Conservation (phyloP, 2,888 invertebrate genomes). For the Andrena bicolor region DNA sequence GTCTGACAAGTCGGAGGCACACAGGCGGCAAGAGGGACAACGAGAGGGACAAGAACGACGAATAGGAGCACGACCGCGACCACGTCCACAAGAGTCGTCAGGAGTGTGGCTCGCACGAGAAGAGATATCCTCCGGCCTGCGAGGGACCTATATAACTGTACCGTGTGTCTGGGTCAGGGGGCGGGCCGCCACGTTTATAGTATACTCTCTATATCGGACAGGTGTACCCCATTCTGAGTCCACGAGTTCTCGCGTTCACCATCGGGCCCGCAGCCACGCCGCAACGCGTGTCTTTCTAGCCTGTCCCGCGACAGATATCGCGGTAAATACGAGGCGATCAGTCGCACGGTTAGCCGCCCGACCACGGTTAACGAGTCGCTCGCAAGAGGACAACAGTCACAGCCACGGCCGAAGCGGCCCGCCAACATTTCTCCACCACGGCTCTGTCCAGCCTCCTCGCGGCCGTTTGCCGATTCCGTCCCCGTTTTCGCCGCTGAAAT, state of each 20-base stretch:
- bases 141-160: slow-evolving; percentile 86
- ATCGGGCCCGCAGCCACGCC: slow-evolving; percentile 57
- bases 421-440: slow-evolving; percentile 17
- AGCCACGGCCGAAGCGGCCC: slow-evolving; percentile 7
- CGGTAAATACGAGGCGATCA: slow-evolving; percentile 57
- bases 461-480: slow-evolving; percentile 52
- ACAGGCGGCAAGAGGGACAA: slow-evolving; percentile 34
- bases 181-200: slow-evolving; percentile 85
- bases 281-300: slow-evolving; percentile 65
- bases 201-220: slow-evolving; percentile 85
- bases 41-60: slow-evolving; percentile 51
- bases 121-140: slow-evolving; percentile 71
- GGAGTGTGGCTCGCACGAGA: slow-evolving; percentile 67
- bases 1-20: slow-evolving; percentile 42
- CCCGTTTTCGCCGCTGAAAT: slow-evolving; percentile 57
- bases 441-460: slow-evolving; percentile 30
- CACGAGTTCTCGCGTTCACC: slow-evolving; percentile 81
- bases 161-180: slow-evolving; percentile 87
- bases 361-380: slow-evolving; percentile 33
- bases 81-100: slow-evolving; percentile 57
- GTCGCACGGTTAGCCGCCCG: slow-evolving; percentile 53
- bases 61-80: slow-evolving; percentile 56
- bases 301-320: slow-evolving; percentile 59
- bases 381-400: not conserved
- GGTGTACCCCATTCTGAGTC: slow-evolving; percentile 86